phyloP scores from a whole-genome alignment of 2,888 invertebrate species.

The Philonicus albiceps region DNA sequence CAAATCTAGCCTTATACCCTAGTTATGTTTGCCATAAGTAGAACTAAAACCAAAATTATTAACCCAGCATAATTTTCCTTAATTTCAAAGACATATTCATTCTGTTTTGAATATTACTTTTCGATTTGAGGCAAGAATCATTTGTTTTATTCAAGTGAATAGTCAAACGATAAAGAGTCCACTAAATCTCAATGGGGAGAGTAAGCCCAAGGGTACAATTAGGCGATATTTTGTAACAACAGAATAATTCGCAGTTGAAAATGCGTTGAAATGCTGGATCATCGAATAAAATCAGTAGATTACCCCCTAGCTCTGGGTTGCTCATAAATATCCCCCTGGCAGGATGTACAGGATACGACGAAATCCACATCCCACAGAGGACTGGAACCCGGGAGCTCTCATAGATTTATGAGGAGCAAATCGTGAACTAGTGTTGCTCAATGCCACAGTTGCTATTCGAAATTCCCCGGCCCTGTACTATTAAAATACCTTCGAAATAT shows the following conservation, averaged over 20 bases:
- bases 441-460: background rate
- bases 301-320: background rate
- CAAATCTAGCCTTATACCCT: too few species aligned
- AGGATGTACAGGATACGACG: background rate
- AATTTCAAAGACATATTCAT: background rate
- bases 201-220: background rate
- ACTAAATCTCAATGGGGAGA: background rate
- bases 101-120: background rate
- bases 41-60: too few species aligned
- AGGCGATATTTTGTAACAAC: background rate
- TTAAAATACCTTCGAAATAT: slow-evolving; percentile 32
- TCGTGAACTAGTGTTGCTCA: background rate
- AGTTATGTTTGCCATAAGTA: too few species aligned
- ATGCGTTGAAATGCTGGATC: background rate
- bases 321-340: background rate
- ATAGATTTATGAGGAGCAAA: background rate
- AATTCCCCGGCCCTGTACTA: background rate
- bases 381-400: background rate
- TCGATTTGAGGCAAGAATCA: background rate
- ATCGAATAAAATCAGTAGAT: background rate
- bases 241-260: background rate
- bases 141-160: background rate
- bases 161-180: background rate
- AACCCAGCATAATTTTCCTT: background rate
- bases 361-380: background rate